Evolutionary conservation across 2,797 vertebrate species (phyloP), one percentile per base, ranked within the genome.

Genomic region (Leptoclinus maculatus): DNA sequence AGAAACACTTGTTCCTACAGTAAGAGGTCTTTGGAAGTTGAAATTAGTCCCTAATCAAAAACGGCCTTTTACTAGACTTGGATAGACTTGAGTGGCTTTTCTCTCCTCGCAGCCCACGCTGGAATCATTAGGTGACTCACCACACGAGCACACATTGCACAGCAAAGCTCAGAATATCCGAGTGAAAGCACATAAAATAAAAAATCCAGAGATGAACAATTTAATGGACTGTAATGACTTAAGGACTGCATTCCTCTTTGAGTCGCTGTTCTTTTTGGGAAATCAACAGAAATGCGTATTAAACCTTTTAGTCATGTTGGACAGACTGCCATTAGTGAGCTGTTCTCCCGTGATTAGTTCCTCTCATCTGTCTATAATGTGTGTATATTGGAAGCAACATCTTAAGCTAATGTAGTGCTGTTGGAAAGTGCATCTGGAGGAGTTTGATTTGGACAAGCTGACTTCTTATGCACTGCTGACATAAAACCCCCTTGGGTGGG

Each of bases 111-210:
- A 84, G 79, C 89, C 89, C 86, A 85, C 83, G 9, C 79, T 90
- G 83, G 72, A 90, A 86, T 87, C 87, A 92, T 92, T 93, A 91
- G 79, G 90, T 93, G 91, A 93, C 83, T 92, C 92, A 93, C 82
- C 66, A 58, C 69, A 51, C 74, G 71, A 82, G 76, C 85, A 80
- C 87, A 80, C 58, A 83, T 56, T 76, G 86, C 86, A 74, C 78
- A 62, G 84, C 53, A 71, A 78, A 73, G 74, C 83, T 88, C 83
- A 83, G 78, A 89, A 85, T 83, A 88, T 92, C 79, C 67, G 78
- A 92, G 79, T 77, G 73, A 92, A 83, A 81, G 85, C 76, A 75
- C 75, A 85, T 91, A 65, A 36, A 71, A 73, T 68, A 77, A 76
- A 76, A 71, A 34, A 64, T n/a, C 66, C 27, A 70, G 38, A 68